Evolutionary conservation across 1,140 invertebrate genomes (phyloP), one percentile per base, ranked within the genome.

Genomic region (Pseudachorutes palmiensis): DNA sequence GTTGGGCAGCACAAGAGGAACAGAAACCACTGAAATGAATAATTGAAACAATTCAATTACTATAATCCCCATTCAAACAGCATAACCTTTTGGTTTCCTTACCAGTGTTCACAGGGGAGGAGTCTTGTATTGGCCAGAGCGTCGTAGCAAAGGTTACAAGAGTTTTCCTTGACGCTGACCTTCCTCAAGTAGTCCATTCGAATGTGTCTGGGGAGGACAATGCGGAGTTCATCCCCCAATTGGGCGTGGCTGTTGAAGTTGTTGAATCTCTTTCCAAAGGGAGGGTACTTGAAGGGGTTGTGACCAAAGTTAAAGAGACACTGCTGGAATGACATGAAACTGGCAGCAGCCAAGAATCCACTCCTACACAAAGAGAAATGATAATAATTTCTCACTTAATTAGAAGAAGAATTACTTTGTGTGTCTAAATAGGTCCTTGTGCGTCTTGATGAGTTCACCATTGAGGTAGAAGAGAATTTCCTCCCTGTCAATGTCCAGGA

Each of bases 251-350:
- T 84, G 76, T 96, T 95, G 77, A 96, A 94, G 64, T 81, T 83
- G 72, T 82, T 79, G 81, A 86, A 89, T 69, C 78, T 75, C 62
- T 82, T 79, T 75, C 85, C 83, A 31, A 77, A 79, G 0, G 91
- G 92, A 60, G 92, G 89, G 81, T 83, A 89, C 70, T 82, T 82
- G 78, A 94, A 96, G 1, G 88, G 85, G 71, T 85, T 82, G 61
- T 84, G 82, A 62, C 94, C 94, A 80, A 97, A 97, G 82, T 97
- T 97, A 78, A 96, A 95, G 57, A 86, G 82, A 81, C 92, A 94
- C 75, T 95, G 92, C 76, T 97, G 92, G 80, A 93, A 95, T 64
- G 91, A 91, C 92, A 96, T 95, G 76, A 95, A 94, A 80, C 91
- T 94, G 1, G 92, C 92, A 19, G 91, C 92, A 55, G 93, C 91